Evolutionary conservation across 1,140 invertebrate species (phyloP).

Genomic region (Tetragnatha versicolor): DNA sequence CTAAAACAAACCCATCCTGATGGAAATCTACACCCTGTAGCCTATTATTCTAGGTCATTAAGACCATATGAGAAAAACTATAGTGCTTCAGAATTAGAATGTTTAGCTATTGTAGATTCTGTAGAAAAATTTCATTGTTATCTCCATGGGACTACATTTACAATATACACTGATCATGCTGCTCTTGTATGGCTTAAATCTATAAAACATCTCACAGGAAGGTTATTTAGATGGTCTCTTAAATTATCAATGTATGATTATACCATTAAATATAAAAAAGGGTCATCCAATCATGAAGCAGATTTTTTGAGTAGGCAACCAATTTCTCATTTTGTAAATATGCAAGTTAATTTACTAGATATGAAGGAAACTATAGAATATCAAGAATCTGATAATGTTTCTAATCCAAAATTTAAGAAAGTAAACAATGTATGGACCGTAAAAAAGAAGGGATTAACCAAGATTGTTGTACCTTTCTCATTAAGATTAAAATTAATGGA

Average conservation of each 20-base stretch:
- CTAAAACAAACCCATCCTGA: constrained; percentile 63
- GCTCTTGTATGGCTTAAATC: not conserved
- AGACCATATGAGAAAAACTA: constrained; percentile 66
- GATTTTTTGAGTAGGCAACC: not conserved
- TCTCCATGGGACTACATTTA: not conserved
- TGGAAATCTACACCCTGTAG: constrained; percentile 60
- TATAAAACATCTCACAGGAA: not conserved
- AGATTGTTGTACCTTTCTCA: not conserved
- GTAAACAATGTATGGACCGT: not conserved
- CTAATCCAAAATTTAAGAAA: not conserved
- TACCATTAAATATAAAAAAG: not conserved
- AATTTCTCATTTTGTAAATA: not conserved
- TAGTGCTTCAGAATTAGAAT: constrained; percentile 68
- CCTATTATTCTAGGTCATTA: constrained; percentile 64
- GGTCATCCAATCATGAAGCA: not conserved
- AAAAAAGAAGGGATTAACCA: not conserved
- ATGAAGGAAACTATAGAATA: not conserved
- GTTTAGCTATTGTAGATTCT: constrained; percentile 59
- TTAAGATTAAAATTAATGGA: not conserved
- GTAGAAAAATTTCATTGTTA: not conserved
- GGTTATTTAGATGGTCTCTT: not conserved
- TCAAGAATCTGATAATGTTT: not conserved
- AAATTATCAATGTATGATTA: not conserved
- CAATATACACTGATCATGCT: not conserved
- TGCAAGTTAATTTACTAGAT: too few relatives aligned